Evolutionary conservation across 2,797 vertebrate genomes (phyloP).

Genomic region (Acanthurus leucopareius): DNA sequence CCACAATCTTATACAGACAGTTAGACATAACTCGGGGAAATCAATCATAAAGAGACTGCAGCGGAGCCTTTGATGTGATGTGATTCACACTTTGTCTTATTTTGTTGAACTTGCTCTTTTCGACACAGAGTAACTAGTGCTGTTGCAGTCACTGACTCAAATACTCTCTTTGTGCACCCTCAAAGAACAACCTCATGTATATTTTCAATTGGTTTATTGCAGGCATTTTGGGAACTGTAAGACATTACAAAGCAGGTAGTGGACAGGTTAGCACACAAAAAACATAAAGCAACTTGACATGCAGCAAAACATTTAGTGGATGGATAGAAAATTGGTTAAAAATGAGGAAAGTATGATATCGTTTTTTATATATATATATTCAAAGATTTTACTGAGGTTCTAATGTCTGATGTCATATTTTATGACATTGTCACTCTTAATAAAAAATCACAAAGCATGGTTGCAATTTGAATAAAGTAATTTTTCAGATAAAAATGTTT

Average conservation of each 20-base stretch:
- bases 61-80: background rate
- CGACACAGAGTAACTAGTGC: background rate
- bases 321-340: background rate
- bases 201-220: background rate
- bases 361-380: too few relatives aligned
- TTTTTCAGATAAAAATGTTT: too few relatives aligned
- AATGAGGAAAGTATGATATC: too few relatives aligned
- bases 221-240: background rate
- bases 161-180: background rate
- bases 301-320: background rate
- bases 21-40: background rate
- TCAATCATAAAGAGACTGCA: background rate
- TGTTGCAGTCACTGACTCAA: background rate
- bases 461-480: too few relatives aligned
- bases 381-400: too few relatives aligned
- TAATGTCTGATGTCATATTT: too few relatives aligned
- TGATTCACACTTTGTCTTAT: background rate
- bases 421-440: too few relatives aligned
- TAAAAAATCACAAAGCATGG: too few relatives aligned
- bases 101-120: conserved; percentile 1
- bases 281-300: background rate
- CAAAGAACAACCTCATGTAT: background rate
- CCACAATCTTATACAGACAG: background rate
- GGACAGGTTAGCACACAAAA: background rate
- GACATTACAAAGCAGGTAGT: background rate